phyloP scores from a whole-genome alignment of 2,113 vertebrate species.

The Heterocephalus glaber region DNA sequence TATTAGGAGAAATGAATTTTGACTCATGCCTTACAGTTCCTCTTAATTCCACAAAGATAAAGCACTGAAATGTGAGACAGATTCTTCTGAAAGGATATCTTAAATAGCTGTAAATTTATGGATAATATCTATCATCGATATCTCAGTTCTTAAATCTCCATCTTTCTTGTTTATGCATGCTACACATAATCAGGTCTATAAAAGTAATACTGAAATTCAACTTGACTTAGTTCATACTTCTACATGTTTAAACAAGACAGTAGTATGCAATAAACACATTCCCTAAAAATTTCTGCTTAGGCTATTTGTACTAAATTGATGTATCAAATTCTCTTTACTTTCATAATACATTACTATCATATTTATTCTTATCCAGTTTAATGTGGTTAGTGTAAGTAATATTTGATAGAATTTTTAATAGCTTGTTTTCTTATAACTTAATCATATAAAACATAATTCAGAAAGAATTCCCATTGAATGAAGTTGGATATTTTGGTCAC shows the following conservation, averaged over 20 bases:
- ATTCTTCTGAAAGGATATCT: not conserved
- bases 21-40: not conserved
- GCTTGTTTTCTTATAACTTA: not conserved
- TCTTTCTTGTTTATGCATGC: constrained; percentile 13
- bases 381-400: not conserved
- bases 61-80: not conserved
- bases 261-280: not conserved
- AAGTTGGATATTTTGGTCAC: not conserved
- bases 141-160: not conserved
- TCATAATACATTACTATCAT: not conserved
- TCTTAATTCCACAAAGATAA: not conserved
- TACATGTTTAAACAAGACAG: constrained; percentile 44
- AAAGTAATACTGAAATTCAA: constrained; percentile 23
- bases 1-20: not conserved
- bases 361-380: constrained; percentile 1
- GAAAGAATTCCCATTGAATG: constrained; percentile 51
- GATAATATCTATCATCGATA: not conserved
- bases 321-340: not conserved
- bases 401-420: not conserved
- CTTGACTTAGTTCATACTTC: constrained; percentile 15
- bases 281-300: not conserved
- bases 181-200: not conserved
- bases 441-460: not conserved
- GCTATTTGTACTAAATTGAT: not conserved
- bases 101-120: not conserved